Evolutionary conservation across 2,797 vertebrate genomes (phyloP).

Genomic region (Xiphorhynchus erythropygius): DNA sequence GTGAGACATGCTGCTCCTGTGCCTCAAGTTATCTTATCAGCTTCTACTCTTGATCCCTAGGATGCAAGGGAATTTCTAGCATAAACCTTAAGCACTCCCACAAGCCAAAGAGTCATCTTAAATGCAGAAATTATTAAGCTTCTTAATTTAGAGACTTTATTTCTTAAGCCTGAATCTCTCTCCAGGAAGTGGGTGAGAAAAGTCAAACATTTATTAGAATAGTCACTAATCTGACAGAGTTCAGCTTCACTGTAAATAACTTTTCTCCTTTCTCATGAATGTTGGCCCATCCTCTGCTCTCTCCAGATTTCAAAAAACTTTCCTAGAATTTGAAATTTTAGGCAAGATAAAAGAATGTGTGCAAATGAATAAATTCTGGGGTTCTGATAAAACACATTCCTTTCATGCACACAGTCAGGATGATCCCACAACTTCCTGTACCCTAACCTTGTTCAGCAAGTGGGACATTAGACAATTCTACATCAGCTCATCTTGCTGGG

Average conservation of each 20-base stretch:
- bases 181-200: slow-evolving; percentile 40
- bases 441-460: neutral
- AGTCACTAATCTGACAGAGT: slow-evolving; percentile 66
- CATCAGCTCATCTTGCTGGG: neutral
- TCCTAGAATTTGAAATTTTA: neutral
- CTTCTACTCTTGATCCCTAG: slow-evolving; percentile 63
- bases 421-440: neutral
- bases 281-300: neutral
- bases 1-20: slow-evolving; percentile 40
- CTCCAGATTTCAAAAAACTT: slow-evolving; percentile 3
- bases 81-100: slow-evolving; percentile 64
- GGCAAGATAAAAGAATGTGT: neutral
- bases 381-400: neutral
- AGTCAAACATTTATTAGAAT: slow-evolving; percentile 53
- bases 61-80: slow-evolving; percentile 69
- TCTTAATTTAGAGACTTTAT: slow-evolving; percentile 78
- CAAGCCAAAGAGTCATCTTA: slow-evolving; percentile 69
- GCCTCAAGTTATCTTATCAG: slow-evolving; percentile 70
- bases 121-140: slow-evolving; percentile 77
- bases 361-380: neutral
- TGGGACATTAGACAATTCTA: neutral
- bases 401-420: neutral
- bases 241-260: slow-evolving; percentile 53
- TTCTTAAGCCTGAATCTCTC: slow-evolving; percentile 66
- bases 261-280: neutral